Evolutionary conservation across 2,113 vertebrate genomes (phyloP).

Genomic region (Aplodontia rufa): DNA sequence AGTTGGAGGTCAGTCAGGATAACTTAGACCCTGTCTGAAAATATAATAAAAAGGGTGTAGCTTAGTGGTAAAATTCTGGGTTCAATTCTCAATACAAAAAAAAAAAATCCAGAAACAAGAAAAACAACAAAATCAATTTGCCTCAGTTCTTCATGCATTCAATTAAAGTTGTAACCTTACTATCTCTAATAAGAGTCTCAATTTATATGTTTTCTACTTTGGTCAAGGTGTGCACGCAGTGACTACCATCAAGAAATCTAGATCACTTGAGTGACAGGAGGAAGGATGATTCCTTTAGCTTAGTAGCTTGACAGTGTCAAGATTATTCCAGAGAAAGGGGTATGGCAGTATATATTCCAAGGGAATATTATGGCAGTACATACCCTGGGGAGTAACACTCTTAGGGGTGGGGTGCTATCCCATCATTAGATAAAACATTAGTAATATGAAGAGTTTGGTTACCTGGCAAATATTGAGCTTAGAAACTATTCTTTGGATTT

Average conservation of each 20-base stretch:
- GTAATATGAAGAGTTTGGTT: conserved; percentile 7
- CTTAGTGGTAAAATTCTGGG: too few species aligned
- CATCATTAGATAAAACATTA: conserved; percentile 32
- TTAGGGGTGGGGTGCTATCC: not conserved
- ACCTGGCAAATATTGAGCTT: conserved; percentile 58
- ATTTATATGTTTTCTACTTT: not conserved
- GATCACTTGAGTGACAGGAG: not conserved
- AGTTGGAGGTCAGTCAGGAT: too few species aligned
- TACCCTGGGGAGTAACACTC: not conserved
- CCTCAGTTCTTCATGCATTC: not conserved
- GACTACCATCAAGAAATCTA: not conserved
- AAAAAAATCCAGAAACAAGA: too few species aligned
- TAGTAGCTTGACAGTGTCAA: conserved; percentile 1
- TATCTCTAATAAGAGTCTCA: conserved; percentile 15
- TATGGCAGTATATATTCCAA: not conserved
- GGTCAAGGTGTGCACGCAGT: not conserved
- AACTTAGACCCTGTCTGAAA: too few species aligned
- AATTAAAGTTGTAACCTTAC: not conserved
- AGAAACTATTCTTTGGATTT: conserved; percentile 56
- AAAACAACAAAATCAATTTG: not conserved
- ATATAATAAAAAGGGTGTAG: too few species aligned
- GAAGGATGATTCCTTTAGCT: not conserved
- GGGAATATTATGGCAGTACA: not conserved
- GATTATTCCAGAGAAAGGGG: not conserved
- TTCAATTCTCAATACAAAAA: too few species aligned